These are phyloP conservation scores for Psittacula derbiana DNA, from an alignment of 2,797 vertebrate genomes.

Conservation along the genomic window DNA sequence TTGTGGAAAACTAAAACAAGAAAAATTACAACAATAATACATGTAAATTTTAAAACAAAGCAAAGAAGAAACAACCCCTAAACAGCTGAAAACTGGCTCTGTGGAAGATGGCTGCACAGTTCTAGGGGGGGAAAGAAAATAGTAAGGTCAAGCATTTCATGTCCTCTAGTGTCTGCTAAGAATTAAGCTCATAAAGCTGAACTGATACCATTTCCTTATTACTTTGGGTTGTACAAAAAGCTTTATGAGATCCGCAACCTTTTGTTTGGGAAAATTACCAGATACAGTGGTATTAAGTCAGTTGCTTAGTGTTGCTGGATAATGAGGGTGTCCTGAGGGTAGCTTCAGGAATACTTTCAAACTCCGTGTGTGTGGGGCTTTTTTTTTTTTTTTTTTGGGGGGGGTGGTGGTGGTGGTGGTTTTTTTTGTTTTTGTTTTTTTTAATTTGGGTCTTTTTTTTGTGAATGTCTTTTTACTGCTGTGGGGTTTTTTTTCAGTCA, in stretches of 20 bases:
- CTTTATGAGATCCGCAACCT: background rate
- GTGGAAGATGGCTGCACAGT: background rate
- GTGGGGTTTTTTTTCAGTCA: background rate
- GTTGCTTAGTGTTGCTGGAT: background rate
- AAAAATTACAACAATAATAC: background rate
- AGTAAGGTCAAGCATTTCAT: background rate
- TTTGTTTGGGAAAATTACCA: background rate
- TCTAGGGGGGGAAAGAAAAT: background rate
- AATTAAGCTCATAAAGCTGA: background rate
- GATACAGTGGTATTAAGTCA: background rate
- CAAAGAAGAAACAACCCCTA: background rate
- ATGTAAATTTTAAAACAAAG: background rate
- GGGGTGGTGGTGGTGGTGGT: background rate
- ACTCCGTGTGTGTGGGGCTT: background rate
- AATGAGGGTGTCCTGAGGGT: background rate
- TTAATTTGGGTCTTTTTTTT: no score
- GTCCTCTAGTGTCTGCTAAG: background rate
- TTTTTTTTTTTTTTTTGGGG: no score
- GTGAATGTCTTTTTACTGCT: no score
- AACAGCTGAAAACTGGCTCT: background rate
- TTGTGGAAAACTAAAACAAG: background rate
- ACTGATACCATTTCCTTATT: background rate
- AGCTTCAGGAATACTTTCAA: background rate
- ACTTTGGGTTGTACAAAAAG: background rate
- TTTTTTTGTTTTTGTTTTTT: no score